phyloP scores from a whole-genome alignment of 2,888 invertebrate genomes.

The Drosophila kanekoi region DNA sequence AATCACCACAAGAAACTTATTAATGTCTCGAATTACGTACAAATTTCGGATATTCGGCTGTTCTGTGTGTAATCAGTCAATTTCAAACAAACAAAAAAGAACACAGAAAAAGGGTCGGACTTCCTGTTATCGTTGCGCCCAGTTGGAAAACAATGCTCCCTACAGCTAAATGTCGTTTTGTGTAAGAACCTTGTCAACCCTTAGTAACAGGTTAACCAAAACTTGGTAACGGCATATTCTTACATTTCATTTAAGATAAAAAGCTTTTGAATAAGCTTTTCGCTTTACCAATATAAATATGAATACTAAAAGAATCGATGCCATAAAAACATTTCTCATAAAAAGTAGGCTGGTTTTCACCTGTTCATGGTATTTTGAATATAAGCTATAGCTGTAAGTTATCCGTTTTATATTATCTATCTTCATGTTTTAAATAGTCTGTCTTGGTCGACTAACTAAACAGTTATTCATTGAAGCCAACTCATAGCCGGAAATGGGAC shows the following conservation, averaged over 20 bases:
- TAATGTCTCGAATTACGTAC: constrained; percentile 75
- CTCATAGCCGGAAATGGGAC: too few relatives aligned
- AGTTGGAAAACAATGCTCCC: constrained; percentile 8
- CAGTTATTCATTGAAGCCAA: too few relatives aligned
- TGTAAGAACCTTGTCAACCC: constrained; percentile 64
- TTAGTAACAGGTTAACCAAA: constrained; percentile 32
- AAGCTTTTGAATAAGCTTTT: constrained; percentile 1
- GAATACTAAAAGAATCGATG: not conserved
- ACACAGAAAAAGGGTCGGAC: constrained; percentile 55
- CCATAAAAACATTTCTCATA: constrained; percentile 33
- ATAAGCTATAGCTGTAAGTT: too few relatives aligned
- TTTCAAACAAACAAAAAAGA: constrained; percentile 63
- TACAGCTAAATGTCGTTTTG: constrained; percentile 23
- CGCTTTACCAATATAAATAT: constrained; percentile 4
- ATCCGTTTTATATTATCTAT: too few relatives aligned
- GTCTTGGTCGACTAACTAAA: too few relatives aligned
- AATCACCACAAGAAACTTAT: constrained; percentile 49
- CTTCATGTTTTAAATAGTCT: too few relatives aligned
- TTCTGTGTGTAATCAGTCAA: constrained; percentile 83
- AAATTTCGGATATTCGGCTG: constrained; percentile 68
- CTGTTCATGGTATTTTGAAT: not conserved
- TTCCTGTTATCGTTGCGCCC: constrained; percentile 24
- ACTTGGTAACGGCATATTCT: constrained; percentile 12
- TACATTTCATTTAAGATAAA: constrained; percentile 16
- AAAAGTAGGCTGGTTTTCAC: not conserved